Conservation (phyloP, 2,797 vertebrate species). For the Otus scops region DNA sequence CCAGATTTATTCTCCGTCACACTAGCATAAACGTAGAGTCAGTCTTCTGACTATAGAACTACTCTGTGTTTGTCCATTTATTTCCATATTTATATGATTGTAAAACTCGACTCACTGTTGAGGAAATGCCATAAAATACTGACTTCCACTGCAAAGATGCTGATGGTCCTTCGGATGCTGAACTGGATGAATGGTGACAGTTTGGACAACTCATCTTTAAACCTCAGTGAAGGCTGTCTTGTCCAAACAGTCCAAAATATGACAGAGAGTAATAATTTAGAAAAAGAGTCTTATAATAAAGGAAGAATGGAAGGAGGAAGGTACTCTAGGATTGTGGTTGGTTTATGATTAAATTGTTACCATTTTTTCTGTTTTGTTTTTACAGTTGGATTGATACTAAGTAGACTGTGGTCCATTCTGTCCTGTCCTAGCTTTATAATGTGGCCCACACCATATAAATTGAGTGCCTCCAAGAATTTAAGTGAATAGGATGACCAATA, state of each 20-base stretch:
- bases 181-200: not conserved
- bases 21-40: not conserved
- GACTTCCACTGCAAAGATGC: not conserved
- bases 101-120: not conserved
- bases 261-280: not conserved
- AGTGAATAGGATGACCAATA: not conserved
- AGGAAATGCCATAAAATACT: not conserved
- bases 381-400: not conserved
- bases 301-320: not conserved
- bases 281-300: not conserved
- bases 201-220: not conserved
- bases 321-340: not conserved
- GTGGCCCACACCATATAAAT: not conserved
- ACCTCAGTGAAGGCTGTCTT: not conserved
- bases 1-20: not conserved
- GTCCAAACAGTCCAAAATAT: not conserved
- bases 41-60: not conserved
- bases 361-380: not conserved
- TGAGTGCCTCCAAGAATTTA: not conserved
- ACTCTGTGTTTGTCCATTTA: not conserved
- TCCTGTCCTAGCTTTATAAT: not conserved
- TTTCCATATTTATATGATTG: not conserved
- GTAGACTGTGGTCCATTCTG: not conserved
- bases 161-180: not conserved
- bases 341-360: not conserved